phyloP scores from a whole-genome alignment of 2,797 vertebrate species.

The Malurus splendens region DNA sequence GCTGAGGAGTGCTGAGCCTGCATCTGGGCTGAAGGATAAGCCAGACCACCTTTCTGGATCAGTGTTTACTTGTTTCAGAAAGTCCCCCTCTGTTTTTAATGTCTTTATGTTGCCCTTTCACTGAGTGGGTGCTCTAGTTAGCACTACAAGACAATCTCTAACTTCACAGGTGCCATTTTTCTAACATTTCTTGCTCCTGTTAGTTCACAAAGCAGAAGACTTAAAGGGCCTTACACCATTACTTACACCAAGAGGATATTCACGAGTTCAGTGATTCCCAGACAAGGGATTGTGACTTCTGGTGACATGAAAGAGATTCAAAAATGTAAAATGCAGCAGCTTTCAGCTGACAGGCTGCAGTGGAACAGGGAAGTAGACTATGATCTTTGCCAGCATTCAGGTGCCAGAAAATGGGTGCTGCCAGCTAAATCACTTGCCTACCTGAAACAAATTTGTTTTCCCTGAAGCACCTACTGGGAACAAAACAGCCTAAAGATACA shows the following conservation, averaged over 20 bases:
- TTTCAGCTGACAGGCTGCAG: constrained; percentile 5
- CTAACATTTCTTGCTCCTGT: not conserved
- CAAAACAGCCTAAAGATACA: not conserved
- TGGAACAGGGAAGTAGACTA: not conserved
- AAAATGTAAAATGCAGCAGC: constrained; percentile 3
- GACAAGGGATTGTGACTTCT: constrained; percentile 2
- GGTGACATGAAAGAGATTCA: constrained; percentile 6
- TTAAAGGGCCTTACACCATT: not conserved
- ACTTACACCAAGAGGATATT: not conserved
- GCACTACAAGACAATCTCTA: not conserved
- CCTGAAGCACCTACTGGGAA: not conserved
- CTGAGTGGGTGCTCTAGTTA: not conserved
- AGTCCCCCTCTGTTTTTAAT: not conserved
- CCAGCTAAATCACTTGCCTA: constrained; percentile 16
- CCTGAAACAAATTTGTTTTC: not conserved
- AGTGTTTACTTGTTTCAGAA: not conserved
- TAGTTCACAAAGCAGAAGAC: not conserved
- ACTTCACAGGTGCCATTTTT: not conserved
- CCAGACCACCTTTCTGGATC: not conserved
- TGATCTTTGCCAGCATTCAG: not conserved
- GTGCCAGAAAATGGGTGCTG: constrained; percentile 6
- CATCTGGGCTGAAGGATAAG: not conserved
- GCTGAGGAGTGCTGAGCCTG: not conserved
- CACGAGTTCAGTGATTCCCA: not conserved
- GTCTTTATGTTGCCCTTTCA: not conserved